These are phyloP conservation scores for Centropus bengalensis DNA, from an alignment of 2,113 vertebrate genomes.

Conservation along the genomic window DNA sequence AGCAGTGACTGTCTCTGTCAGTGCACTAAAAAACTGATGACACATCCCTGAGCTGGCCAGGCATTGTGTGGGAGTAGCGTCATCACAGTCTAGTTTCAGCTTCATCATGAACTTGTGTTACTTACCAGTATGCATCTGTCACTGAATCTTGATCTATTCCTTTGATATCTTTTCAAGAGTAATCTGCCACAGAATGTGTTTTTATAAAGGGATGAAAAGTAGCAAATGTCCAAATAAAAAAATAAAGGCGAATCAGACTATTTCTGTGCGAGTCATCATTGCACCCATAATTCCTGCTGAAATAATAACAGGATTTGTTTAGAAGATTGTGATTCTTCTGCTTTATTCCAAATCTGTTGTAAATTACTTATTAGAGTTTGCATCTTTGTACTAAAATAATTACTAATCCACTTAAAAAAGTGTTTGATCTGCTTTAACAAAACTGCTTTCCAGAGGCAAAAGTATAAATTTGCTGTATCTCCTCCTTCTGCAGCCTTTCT, in stretches of 20 bases:
- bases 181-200: constrained; percentile 26
- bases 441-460: not conserved
- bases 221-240: constrained; percentile 30
- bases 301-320: constrained; percentile 45
- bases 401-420: not conserved
- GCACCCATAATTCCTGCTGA: constrained; percentile 52
- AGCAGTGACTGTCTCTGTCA: not conserved
- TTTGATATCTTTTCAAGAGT: constrained; percentile 2
- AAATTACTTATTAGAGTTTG: not conserved
- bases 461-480: not conserved
- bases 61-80: constrained; percentile 9
- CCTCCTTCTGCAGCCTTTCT: not conserved
- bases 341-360: constrained; percentile 8
- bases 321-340: constrained; percentile 34
- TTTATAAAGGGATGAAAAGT: constrained; percentile 40
- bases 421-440: not conserved
- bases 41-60: not conserved
- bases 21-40: not conserved
- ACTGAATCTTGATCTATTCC: not conserved
- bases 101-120: not conserved
- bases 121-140: not conserved
- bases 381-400: not conserved
- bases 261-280: constrained; percentile 61
- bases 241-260: constrained; percentile 31
- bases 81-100: not conserved